Evolutionary conservation across 2,888 invertebrate species (phyloP), one percentile per base, ranked within the genome.

Genomic region (Nymphalis urticae): DNA sequence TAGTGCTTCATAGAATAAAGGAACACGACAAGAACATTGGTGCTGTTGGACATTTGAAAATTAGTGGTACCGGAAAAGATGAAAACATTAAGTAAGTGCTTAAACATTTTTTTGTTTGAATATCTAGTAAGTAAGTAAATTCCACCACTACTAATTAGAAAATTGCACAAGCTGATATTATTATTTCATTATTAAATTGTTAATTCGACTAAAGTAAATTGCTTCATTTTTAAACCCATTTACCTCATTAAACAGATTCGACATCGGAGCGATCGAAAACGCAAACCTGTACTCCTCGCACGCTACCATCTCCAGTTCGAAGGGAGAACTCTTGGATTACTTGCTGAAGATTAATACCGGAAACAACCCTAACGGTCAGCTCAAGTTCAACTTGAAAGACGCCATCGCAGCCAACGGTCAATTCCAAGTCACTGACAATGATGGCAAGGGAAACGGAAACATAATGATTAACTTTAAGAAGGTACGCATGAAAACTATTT

Each of bases 381-480:
- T 96, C 0, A 95, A 94, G 73, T 80, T 96, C 0, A 78, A 87
- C 9, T 75, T 96, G 0, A 95, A 95, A 75, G 94, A 95, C 72
- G 80, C 94, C 0, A 74, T 97, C 48, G 85, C 88, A 0, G 94
- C 95, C 0, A 94, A 94, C 48, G 96, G 95, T 6, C 93, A 95
- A 74, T 94, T 94, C 76, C 93, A 94, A 73, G 79, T 93, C 7
- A 94, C 93, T 16, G 93, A 94, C 27, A 94, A 91, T 54, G 94
- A 94, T 69, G 95, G 95, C 32, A 94, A 94, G 72, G 96, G 96
- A 58, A 95, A 93, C 50, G 94, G 94, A 19, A 86, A 93, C 67
- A 71, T 95, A 53, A 82, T 94, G 48, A 80, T 95, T 67, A 94
- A 95, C 63, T 88, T 95, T 21, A 93, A 93, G 56, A 93, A 92